Evolutionary conservation across 2,113 vertebrate genomes (phyloP), one percentile per base, ranked within the genome.

Genomic region (Amia ocellicauda): DNA sequence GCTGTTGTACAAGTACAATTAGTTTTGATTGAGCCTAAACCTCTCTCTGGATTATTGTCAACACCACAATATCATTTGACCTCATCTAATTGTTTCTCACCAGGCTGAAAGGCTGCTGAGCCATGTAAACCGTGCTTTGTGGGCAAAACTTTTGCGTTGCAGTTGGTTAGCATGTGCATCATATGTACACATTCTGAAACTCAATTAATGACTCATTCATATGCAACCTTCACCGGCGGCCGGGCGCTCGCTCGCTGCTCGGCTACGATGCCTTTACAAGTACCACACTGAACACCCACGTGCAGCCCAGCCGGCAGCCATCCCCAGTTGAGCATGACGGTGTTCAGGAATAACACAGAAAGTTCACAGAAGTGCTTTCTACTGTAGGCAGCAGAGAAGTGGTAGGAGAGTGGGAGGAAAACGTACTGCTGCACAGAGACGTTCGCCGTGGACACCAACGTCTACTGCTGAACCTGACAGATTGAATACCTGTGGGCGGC

Each of bases 111-210:
- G 56, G 0, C n/a, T 9, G 29, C 17, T 63, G 69, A 70, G 64
- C 64, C 52, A 3, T 20, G 0, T 50, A 47, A 78, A 50, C n/a
- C n/a, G n/a, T 22, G 31, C 55, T 42, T 61, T 64, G 72, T 3
- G 58, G 70, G 53, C 60, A 49, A 65, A 58, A 40, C 54, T 58
- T 28, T 20, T 26, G 68, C 69, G 70, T 69, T 80, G 71, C 74
- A 58, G 71, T 41, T 42, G 78, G 73, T 84, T 82, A 82, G 80
- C 78, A 87, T 83, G 74, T 66, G 81, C 82, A 80, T 85, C 85
- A 29, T 71, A 75, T 84, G 81, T 75, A 87, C 79, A 82, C 80
- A 80, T 85, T 88, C 79, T 83, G 86, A 91, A 91, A 90, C 58
- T 74, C 70, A n/a, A 17, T 36, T 58, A 71, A 79, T 92, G 90